Evolutionary conservation across 2,888 invertebrate genomes (phyloP).

Genomic region (Ormia ochracea): DNA sequence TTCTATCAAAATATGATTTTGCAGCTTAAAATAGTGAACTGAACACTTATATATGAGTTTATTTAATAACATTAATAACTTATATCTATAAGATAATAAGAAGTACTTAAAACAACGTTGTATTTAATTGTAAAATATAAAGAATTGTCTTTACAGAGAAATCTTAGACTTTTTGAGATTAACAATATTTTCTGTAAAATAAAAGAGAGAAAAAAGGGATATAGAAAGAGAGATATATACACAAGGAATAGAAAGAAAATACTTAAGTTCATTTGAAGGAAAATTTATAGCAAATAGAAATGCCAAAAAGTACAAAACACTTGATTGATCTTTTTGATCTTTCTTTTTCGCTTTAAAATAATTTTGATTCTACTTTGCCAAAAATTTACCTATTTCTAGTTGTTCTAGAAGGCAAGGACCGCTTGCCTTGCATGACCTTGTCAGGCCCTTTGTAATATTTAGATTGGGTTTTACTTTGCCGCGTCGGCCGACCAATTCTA

Average conservation of each 20-base stretch:
- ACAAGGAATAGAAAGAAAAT: conserved; percentile 2
- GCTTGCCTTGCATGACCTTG: conserved; percentile 57
- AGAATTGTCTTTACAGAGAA: no score
- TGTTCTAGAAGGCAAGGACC: conserved; percentile 60
- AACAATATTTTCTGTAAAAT: conserved; percentile 56
- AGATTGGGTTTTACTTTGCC: conserved; percentile 73
- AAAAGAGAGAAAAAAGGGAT: conserved; percentile 25
- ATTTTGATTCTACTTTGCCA: conserved; percentile 2
- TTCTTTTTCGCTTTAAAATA: background rate
- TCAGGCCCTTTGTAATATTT: conserved; percentile 74
- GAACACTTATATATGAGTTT: no score
- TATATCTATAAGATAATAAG: no score
- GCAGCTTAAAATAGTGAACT: no score
- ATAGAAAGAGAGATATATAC: conserved; percentile 2
- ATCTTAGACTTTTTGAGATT: conserved; percentile 34
- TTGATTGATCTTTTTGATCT: background rate
- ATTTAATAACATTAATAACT: no score
- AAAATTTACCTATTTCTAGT: conserved; percentile 65
- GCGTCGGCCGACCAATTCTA: conserved; percentile 69
- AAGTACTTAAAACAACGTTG: no score
- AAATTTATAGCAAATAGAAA: background rate
- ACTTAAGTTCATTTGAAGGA: background rate
- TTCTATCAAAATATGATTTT: no score
- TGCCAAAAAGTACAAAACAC: background rate
- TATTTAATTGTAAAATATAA: no score